Percentiles rank a stretch among this genome's conserved stretches.
Evolutionary conservation across 1,140 invertebrate species (phyloP).

Genomic region (Drosophila tristis): DNA sequence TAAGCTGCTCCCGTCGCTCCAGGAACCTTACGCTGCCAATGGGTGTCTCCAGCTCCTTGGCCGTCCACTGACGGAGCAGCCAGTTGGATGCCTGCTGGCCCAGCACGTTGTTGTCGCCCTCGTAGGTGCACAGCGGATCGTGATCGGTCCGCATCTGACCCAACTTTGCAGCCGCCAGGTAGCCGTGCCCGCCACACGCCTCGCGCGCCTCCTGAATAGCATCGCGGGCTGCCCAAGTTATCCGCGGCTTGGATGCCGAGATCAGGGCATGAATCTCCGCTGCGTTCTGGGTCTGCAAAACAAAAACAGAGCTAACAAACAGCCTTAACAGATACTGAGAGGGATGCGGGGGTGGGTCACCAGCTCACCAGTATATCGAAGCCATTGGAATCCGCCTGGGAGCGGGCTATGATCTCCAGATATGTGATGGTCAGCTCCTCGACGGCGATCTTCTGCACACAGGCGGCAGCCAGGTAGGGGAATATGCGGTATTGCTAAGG

Average conservation of each 20-base stretch:
- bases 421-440: slow-evolving; percentile 85
- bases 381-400: slow-evolving; percentile 85
- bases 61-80: slow-evolving; percentile 89
- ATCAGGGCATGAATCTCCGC: slow-evolving; percentile 96
- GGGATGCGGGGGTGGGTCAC: no score
- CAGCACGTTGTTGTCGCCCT: slow-evolving; percentile 98
- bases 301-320: neutral
- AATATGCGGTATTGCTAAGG: slow-evolving; percentile 94
- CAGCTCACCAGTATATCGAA: slow-evolving; percentile 85
- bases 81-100: slow-evolving; percentile 97
- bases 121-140: slow-evolving; percentile 97
- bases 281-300: slow-evolving; percentile 87
- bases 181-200: slow-evolving; percentile 92
- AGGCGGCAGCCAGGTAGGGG: slow-evolving; percentile 93
- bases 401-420: slow-evolving; percentile 86
- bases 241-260: slow-evolving; percentile 93
- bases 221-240: slow-evolving; percentile 93
- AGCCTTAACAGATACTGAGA: no score
- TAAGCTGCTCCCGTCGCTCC: slow-evolving; percentile 85
- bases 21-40: slow-evolving; percentile 88
- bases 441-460: slow-evolving; percentile 91
- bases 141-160: slow-evolving; percentile 94
- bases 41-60: slow-evolving; percentile 86
- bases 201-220: slow-evolving; percentile 95
- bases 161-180: slow-evolving; percentile 88